Evolutionary conservation across 2,888 invertebrate genomes (phyloP).

Genomic region (Sipunculus nudus): DNA sequence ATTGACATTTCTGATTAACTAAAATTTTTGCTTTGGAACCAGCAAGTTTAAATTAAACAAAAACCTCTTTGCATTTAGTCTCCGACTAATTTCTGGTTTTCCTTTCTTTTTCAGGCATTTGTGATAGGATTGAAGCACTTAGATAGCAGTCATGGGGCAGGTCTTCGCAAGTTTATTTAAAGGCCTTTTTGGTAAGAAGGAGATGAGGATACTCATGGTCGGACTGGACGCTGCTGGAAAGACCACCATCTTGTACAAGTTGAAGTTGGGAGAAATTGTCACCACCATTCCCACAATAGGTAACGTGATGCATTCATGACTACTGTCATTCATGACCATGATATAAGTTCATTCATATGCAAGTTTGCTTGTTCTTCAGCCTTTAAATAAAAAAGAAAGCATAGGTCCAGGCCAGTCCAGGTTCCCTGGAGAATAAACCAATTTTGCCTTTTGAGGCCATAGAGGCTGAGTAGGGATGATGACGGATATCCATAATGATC

Average conservation of each 20-base stretch:
- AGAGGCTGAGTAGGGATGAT: too few species aligned
- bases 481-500: too few species aligned
- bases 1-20: too few species aligned
- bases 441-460: too few species aligned
- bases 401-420: background rate
- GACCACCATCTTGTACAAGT: conserved; percentile 99
- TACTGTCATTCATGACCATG: too few species aligned
- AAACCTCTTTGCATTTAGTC: too few species aligned
- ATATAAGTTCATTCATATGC: too few species aligned
- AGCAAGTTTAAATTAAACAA: too few species aligned
- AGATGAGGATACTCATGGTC: conserved; percentile 99
- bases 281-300: conserved; percentile 99
- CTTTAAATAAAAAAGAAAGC: background rate
- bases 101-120: background rate
- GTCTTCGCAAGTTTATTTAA: conserved; percentile 97
- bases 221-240: conserved; percentile 99
- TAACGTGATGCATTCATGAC: too few species aligned
- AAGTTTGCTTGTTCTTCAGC: background rate
- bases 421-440: too few species aligned
- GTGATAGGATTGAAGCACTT: background rate
- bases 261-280: conserved; percentile 99
- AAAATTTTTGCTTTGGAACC: too few species aligned
- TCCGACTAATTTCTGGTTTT: too few species aligned
- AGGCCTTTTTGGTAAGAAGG: conserved; percentile 99
- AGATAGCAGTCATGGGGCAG: conserved; percentile 88